Conservation (phyloP, 1,140 invertebrate species). For the Apis cerana region DNA sequence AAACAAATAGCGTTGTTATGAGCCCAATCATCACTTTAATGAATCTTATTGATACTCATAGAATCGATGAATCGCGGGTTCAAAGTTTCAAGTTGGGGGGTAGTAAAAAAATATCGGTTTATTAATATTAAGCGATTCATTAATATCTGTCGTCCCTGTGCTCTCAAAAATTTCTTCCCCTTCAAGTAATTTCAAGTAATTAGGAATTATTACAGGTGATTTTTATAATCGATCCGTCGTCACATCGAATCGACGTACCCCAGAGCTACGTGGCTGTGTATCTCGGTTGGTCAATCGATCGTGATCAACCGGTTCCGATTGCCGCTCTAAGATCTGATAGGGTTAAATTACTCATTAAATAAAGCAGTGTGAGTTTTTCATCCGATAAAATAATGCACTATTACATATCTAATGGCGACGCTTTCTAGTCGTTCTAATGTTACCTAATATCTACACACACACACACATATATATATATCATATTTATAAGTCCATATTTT, state of each 20-base stretch:
- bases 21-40: conserved; percentile 1
- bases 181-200: no score
- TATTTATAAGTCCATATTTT: no score
- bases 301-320: conserved; percentile 18
- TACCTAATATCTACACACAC: no score
- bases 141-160: no score
- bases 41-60: conserved; percentile 9
- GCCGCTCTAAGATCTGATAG: conserved; percentile 10
- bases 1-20: neutral
- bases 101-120: neutral
- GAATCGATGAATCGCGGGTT: conserved; percentile 2
- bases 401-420: neutral
- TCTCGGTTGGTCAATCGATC: conserved; percentile 18
- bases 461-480: no score
- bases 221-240: conserved; percentile 10
- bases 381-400: neutral
- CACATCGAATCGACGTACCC: neutral
- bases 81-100: conserved; percentile 3
- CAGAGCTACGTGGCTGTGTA: neutral
- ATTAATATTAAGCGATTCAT: no score
- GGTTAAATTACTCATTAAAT: conserved; percentile 23
- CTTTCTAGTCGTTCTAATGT: neutral
- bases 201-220: neutral
- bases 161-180: no score
- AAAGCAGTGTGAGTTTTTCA: conserved; percentile 8